These are phyloP conservation scores for Siderastrea radians DNA, from an alignment of 92 coral and sea anemone species.

Conservation along the genomic window DNA sequence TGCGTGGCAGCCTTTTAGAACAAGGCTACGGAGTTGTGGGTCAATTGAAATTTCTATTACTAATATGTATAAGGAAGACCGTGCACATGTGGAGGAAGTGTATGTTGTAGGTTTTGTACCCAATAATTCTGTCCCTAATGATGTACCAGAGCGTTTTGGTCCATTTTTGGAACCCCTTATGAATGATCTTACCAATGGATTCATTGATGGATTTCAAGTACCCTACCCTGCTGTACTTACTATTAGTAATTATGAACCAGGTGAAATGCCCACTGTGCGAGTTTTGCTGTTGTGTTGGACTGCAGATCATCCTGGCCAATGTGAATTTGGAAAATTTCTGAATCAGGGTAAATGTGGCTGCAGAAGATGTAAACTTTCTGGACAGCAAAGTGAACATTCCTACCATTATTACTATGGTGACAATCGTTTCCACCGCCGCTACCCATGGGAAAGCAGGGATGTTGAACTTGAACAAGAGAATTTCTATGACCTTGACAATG, in stretches of 20 bases:
- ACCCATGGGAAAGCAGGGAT: slow-evolving; percentile 67
- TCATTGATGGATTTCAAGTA: slow-evolving; percentile 76
- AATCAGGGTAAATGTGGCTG: slow-evolving; percentile 79
- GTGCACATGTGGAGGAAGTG: slow-evolving; percentile 64
- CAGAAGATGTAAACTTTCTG: slow-evolving; percentile 69
- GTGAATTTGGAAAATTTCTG: slow-evolving; percentile 77
- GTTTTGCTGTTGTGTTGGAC: slow-evolving; percentile 71
- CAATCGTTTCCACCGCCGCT: slow-evolving; percentile 68
- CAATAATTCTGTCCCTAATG: slow-evolving; percentile 45
- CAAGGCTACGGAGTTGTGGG: slow-evolving; percentile 69
- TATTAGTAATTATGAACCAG: slow-evolving; percentile 26
- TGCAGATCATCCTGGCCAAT: slow-evolving; percentile 77
- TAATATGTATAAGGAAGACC: slow-evolving; percentile 62
- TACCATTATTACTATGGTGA: slow-evolving; percentile 69
- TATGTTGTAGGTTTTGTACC: slow-evolving; percentile 78
- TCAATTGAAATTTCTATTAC: slow-evolving; percentile 69
- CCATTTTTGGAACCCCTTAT: slow-evolving; percentile 79
- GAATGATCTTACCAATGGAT: slow-evolving; percentile 60
- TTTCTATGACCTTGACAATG: slow-evolving; percentile 66
- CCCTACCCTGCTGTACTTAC: slow-evolving; percentile 37
- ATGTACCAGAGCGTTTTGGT: slow-evolving; percentile 62
- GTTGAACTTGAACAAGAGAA: slow-evolving; percentile 37
- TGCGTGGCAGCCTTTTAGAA: slow-evolving; percentile 69
- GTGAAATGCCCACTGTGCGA: slow-evolving; percentile 49
- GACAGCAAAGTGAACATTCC: slow-evolving; percentile 60